Evolutionary conservation across 2,888 invertebrate genomes (phyloP).

Genomic region (Eledona agricola): DNA sequence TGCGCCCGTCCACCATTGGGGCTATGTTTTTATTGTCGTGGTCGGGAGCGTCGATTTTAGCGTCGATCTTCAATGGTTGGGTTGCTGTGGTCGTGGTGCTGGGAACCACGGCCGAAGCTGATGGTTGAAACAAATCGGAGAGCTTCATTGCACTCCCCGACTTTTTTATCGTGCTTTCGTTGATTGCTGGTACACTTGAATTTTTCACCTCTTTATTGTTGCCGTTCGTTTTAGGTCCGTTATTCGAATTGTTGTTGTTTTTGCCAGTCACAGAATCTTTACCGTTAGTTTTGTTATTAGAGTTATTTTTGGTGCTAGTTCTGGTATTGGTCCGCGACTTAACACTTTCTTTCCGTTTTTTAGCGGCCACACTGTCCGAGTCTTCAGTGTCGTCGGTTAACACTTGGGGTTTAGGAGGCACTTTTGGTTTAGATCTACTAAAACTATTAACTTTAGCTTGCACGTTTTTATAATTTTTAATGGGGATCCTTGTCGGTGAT

Average conservation of each 20-base stretch:
- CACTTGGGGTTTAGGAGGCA: constrained; percentile 59
- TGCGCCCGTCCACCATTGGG: constrained; percentile 56
- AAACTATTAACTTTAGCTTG: constrained; percentile 61
- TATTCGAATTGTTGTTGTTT: constrained; percentile 28
- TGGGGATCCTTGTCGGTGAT: constrained; percentile 54
- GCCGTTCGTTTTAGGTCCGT: constrained; percentile 25
- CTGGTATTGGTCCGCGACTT: constrained; percentile 44
- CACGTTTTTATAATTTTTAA: constrained; percentile 55
- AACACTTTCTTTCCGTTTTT: constrained; percentile 48
- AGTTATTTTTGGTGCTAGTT: constrained; percentile 33
- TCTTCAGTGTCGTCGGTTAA: constrained; percentile 49
- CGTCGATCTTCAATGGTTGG: constrained; percentile 60
- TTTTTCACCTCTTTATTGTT: too few species aligned
- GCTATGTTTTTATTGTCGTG: constrained; percentile 39
- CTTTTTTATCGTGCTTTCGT: constrained; percentile 31
- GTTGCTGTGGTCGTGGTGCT: constrained; percentile 60
- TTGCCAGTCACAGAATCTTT: constrained; percentile 27
- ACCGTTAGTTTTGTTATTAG: constrained; percentile 30
- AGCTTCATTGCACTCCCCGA: constrained; percentile 38
- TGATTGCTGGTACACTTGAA: constrained; percentile 1
- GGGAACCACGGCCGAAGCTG: constrained; percentile 57
- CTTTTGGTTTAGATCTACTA: constrained; percentile 56
- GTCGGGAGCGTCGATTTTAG: constrained; percentile 48
- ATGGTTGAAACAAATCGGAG: constrained; percentile 47
- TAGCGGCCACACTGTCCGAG: constrained; percentile 38